These are phyloP conservation scores for Harmothoe impar DNA, from an alignment of 2,888 invertebrate species.

Conservation along the genomic window DNA sequence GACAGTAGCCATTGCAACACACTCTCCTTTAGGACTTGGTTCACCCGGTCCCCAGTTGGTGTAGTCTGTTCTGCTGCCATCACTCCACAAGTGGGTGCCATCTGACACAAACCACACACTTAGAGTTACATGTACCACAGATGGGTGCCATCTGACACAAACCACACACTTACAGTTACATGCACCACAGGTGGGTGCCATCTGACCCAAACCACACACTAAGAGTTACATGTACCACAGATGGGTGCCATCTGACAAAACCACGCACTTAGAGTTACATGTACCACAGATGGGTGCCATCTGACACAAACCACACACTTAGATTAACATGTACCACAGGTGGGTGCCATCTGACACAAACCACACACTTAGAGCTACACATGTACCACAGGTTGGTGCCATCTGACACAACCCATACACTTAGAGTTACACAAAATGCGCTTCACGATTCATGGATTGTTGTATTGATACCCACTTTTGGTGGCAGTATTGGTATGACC, in stretches of 20 bases:
- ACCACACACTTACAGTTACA: background rate
- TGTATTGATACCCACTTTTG: too few species aligned
- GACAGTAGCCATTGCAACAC: conserved; percentile 21
- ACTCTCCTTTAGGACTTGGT: conserved; percentile 33
- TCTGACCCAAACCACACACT: background rate
- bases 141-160: background rate
- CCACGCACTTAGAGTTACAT: too few species aligned
- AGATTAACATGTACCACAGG: too few species aligned
- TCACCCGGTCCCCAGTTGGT: conserved; percentile 52
- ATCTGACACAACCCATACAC: too few species aligned
- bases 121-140: too few species aligned
- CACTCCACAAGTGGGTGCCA: conserved; percentile 3
- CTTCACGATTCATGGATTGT: too few species aligned
- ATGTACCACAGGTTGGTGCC: too few species aligned
- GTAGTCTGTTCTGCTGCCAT: background rate
- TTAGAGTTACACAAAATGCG: too few species aligned
- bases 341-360: background rate
- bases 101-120: background rate
- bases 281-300: background rate
- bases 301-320: background rate
- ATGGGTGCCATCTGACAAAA: background rate
- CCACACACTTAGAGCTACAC: too few species aligned
- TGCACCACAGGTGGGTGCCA: background rate
- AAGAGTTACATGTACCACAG: too few species aligned
- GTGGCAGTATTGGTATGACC: too few species aligned